Percentiles rank a stretch among this genome's conserved stretches.
phyloP scores from a whole-genome alignment of 1,140 invertebrate genomes.

The Heliconius congener region DNA sequence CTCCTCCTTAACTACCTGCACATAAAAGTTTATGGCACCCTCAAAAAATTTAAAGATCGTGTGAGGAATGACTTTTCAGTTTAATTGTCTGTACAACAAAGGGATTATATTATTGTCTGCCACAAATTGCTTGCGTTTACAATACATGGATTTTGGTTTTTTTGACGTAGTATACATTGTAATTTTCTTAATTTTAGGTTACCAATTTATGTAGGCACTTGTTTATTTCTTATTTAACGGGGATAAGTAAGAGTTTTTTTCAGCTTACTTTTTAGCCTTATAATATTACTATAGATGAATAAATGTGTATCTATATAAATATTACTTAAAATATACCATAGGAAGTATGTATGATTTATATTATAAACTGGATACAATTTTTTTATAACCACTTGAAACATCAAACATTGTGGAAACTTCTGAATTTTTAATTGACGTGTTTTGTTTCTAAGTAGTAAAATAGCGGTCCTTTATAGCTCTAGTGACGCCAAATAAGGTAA shows the following conservation, averaged over 20 bases:
- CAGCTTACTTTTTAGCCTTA: too few relatives aligned
- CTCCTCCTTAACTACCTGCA: conserved; percentile 31
- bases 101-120: conserved; percentile 20
- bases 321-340: not conserved
- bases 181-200: not conserved
- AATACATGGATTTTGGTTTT: not conserved
- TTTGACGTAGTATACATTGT: not conserved
- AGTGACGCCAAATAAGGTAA: conserved; percentile 1
- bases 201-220: too few relatives aligned
- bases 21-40: conserved; percentile 27
- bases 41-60: conserved; percentile 24
- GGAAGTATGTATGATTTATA: not conserved
- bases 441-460: conserved; percentile 5
- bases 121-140: conserved; percentile 34
- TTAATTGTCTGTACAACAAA: conserved; percentile 44
- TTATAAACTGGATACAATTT: not conserved
- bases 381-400: not conserved
- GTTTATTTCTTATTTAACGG: too few relatives aligned
- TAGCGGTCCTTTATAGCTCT: not conserved
- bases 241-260: too few relatives aligned
- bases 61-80: conserved; percentile 38
- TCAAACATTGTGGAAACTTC: not conserved
- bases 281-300: not conserved
- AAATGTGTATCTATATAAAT: not conserved
- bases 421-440: not conserved